A percentile compares a stretch with the other conserved stretches of the same genome.
Conservation (phyloP, 2,888 invertebrate species). For the Linnaemya vulpina region DNA sequence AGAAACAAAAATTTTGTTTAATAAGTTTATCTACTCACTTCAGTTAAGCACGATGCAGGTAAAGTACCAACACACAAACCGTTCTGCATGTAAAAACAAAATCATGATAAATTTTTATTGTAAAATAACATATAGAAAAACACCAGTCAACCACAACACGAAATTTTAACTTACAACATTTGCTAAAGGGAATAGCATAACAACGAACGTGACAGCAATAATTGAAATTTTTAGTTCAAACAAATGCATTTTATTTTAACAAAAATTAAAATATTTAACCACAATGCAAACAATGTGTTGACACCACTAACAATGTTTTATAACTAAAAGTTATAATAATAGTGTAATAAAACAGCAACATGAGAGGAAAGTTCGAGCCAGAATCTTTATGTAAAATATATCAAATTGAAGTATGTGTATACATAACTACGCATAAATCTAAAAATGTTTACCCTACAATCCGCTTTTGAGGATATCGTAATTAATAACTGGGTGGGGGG, state of each 20-base stretch:
- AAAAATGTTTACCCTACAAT: neutral
- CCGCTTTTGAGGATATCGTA: neutral
- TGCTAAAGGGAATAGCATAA: neutral
- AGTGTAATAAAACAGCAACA: conserved; percentile 7
- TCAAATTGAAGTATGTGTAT: neutral
- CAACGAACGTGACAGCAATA: neutral
- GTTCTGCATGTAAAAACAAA: conserved; percentile 41
- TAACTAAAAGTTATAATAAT: conserved; percentile 52
- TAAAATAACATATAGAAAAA: neutral
- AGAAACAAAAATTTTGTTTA: neutral
- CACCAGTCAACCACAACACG: neutral
- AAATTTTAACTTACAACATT: conserved; percentile 49
- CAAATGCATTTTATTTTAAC: conserved; percentile 41
- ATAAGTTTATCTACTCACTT: conserved; percentile 51
- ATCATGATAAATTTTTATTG: conserved; percentile 16
- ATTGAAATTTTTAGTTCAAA: conserved; percentile 33
- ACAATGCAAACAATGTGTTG: conserved; percentile 44
- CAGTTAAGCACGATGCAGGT: conserved; percentile 65
- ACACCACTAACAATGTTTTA: conserved; percentile 41
- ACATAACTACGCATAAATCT: neutral
- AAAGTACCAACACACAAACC: conserved; percentile 55
- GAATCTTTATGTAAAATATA: conserved; percentile 42
- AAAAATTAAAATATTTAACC: neutral
- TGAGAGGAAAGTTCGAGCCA: conserved; percentile 17
- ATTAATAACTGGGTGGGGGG: too few relatives aligned